A percentile compares a stretch with the other conserved stretches of the same genome.
These are phyloP conservation scores for Bostrychus sinensis DNA, from an alignment of 2,113 vertebrate species.

Conservation along the genomic window DNA sequence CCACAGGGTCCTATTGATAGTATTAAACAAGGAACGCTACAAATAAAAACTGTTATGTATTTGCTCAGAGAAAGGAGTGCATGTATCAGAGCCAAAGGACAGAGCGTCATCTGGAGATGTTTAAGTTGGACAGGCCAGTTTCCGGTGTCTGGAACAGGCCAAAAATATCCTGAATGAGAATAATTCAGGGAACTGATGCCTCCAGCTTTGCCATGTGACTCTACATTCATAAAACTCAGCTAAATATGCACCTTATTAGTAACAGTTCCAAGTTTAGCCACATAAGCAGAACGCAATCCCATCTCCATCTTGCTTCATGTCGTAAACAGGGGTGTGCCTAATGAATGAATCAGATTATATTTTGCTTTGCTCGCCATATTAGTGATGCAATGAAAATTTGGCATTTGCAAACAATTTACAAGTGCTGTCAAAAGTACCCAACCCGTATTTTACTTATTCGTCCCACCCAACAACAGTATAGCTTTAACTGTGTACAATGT, in stretches of 20 bases:
- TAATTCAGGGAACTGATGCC: slow-evolving; percentile 46
- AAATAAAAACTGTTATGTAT: slow-evolving; percentile 67
- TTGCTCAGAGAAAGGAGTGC: slow-evolving; percentile 37
- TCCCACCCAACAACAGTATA: too few relatives aligned
- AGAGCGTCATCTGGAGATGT: slow-evolving; percentile 81
- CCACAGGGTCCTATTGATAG: slow-evolving; percentile 58
- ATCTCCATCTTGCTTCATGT: slow-evolving; percentile 33
- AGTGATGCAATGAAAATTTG: slow-evolving; percentile 7
- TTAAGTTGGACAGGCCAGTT: slow-evolving; percentile 79
- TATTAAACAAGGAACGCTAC: slow-evolving; percentile 65
- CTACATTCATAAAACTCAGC: slow-evolving; percentile 49
- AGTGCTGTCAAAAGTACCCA: background rate
- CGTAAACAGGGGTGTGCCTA: slow-evolving; percentile 15
- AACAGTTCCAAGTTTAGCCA: slow-evolving; percentile 23
- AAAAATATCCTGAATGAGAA: slow-evolving; percentile 74
- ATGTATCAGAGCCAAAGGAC: slow-evolving; percentile 59
- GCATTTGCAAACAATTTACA: background rate
- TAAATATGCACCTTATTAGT: slow-evolving; percentile 22
- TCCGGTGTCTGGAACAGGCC: slow-evolving; percentile 76
- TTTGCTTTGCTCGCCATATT: slow-evolving; percentile 8
- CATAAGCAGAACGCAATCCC: slow-evolving; percentile 17
- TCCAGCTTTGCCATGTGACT: slow-evolving; percentile 59
- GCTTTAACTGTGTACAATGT: too few relatives aligned
- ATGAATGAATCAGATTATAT: slow-evolving; percentile 17
- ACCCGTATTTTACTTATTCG: too few relatives aligned